Evolutionary conservation across 2,113 vertebrate genomes (phyloP).

Genomic region (Stegostoma tigrinum): DNA sequence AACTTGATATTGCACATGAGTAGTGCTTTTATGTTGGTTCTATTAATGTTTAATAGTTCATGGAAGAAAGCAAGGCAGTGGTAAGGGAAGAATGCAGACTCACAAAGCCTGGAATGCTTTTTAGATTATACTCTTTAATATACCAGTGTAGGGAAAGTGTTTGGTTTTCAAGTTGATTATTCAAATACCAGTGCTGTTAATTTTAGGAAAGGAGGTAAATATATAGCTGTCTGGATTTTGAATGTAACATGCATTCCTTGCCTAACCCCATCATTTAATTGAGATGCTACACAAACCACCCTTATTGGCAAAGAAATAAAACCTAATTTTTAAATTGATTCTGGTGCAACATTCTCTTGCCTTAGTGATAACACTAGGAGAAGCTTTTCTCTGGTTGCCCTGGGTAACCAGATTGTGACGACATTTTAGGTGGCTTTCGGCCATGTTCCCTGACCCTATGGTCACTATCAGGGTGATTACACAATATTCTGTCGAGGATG

Average conservation of each 20-base stretch:
- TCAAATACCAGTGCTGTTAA: background rate
- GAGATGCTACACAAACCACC: background rate
- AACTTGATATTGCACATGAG: slow-evolving; percentile 3
- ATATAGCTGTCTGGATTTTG: background rate
- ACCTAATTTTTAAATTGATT: background rate
- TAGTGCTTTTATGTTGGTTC: background rate
- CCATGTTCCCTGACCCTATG: background rate
- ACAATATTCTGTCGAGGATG: background rate
- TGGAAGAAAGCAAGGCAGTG: background rate
- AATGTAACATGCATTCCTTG: background rate
- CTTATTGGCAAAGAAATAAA: slow-evolving; percentile 8
- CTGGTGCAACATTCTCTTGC: background rate
- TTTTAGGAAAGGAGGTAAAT: background rate
- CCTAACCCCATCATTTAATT: background rate
- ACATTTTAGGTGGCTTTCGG: background rate
- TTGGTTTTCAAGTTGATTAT: slow-evolving; percentile 7
- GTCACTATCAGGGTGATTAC: background rate
- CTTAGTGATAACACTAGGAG: background rate
- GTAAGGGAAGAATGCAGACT: background rate
- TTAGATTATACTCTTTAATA: background rate
- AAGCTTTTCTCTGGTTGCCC: background rate
- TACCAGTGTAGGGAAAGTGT: background rate
- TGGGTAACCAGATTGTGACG: background rate
- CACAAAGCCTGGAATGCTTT: background rate
- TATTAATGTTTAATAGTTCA: background rate